Percentiles rank a stretch among this genome's conserved stretches.
phyloP scores from a whole-genome alignment of 2,888 invertebrate genomes.

The Lithophane socia region DNA sequence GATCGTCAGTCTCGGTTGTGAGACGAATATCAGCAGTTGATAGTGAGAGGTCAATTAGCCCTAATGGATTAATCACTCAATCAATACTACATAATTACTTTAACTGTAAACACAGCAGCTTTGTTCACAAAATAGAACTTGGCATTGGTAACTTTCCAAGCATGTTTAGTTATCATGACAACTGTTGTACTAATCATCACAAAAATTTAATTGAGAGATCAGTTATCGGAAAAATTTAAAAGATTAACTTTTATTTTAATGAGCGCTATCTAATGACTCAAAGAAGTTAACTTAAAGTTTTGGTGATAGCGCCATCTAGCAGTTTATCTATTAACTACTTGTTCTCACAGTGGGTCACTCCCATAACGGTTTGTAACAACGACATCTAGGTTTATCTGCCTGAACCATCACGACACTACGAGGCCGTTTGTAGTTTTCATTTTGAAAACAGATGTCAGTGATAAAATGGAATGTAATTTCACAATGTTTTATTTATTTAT shows the following conservation, averaged over 20 bases:
- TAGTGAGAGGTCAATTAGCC: background rate
- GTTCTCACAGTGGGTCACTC: fast-evolving
- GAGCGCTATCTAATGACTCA: conserved; percentile 5
- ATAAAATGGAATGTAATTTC: background rate
- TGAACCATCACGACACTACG: background rate
- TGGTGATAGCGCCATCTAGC: conserved; percentile 10
- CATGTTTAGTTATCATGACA: no score
- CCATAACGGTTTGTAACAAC: background rate
- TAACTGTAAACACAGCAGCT: background rate
- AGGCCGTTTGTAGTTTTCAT: background rate
- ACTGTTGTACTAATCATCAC: no score
- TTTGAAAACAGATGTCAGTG: conserved; percentile 27
- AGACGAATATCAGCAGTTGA: background rate
- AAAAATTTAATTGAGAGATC: background rate
- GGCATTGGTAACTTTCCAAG: background rate
- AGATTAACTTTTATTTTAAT: background rate
- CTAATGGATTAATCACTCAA: background rate
- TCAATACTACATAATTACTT: no score
- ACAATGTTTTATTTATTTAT: background rate
- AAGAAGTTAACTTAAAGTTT: fast-evolving
- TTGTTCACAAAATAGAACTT: no score
- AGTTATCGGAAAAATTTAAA: no score
- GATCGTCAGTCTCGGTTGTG: background rate
- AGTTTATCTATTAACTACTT: background rate
- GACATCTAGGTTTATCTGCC: conserved; percentile 15